A percentile compares a stretch with the other conserved stretches of the same genome.
Evolutionary conservation across 2,888 invertebrate genomes (phyloP).

Genomic region (Hofmannophila pseudospretella): DNA sequence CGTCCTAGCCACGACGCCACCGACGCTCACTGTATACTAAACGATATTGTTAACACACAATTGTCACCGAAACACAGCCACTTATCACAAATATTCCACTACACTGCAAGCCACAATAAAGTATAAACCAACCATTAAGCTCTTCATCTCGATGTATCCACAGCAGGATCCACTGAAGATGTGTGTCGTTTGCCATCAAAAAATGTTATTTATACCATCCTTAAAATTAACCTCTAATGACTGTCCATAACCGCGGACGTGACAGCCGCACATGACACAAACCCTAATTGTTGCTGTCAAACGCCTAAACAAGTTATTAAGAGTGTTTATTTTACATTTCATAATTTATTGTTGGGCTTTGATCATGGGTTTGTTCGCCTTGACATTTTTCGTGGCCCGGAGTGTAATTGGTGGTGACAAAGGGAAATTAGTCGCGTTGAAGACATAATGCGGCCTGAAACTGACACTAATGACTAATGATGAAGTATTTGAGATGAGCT

Average conservation of each 20-base stretch:
- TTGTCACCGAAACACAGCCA: constrained; percentile 21
- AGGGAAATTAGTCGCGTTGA: constrained; percentile 22
- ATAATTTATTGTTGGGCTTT: constrained; percentile 23
- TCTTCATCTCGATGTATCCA: constrained; percentile 48
- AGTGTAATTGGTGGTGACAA: constrained; percentile 33
- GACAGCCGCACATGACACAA: constrained; percentile 59
- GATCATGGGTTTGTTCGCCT: constrained; percentile 36
- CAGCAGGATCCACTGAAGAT: constrained; percentile 39
- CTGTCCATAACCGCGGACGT: constrained; percentile 43
- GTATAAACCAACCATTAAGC: constrained; percentile 40
- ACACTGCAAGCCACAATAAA: constrained; percentile 19
- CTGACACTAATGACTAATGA: constrained; percentile 16
- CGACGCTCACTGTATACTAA: no score
- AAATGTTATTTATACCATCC: constrained; percentile 59
- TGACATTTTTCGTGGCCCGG: constrained; percentile 38
- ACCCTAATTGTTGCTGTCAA: constrained; percentile 62
- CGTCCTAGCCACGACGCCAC: no score
- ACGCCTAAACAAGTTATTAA: constrained; percentile 43
- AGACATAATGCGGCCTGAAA: constrained; percentile 24
- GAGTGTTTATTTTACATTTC: constrained; percentile 43
- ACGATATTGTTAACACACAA: constrained; percentile 8
- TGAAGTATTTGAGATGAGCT: no score
- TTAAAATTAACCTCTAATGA: constrained; percentile 44
- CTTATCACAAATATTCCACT: constrained; percentile 17
- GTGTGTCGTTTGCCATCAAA: constrained; percentile 43